Evolutionary conservation across 1,140 invertebrate species (phyloP), one percentile per base, ranked within the genome.

Genomic region (Meloidogyne hapla): DNA sequence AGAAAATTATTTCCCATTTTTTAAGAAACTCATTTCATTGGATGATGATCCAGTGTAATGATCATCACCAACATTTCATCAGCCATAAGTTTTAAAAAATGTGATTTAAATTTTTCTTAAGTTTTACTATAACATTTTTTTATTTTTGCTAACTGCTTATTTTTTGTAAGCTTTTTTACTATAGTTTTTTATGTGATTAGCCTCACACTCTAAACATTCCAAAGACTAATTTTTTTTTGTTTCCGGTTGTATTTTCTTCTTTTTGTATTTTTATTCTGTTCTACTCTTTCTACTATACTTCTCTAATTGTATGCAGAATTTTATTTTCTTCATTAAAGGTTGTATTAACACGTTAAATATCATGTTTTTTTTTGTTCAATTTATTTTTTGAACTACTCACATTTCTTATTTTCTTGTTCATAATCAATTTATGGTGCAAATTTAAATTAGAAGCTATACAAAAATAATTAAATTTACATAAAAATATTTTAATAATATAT

Each of bases 1-100:
- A n/a, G n/a, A n/a, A n/a, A 21, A 6, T n/a, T 56, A n/a, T n/a
- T 56, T 56, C 18, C 13, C 2, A 8, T 63, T 63, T 9, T 45
- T 70, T 70, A 42, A 65, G 71, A 15, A 56, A 25, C 71, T 73
- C 21, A 73, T 73, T 64, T 73, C 56, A 64, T 64, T 73, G 71
- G 48, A 28, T n/a, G 71, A 73, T 62, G n/a, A 18, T 23, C 25
- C 23, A 25, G 70, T 25, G 56, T 18, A 56, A 21, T 25, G 21
- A 18, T 45, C 42, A 15, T n/a, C 9, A 42, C 40, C 9, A 42
- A 2, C 13, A 13, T 42, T 42, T 42, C 1, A 13, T 9, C 40
- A 10, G 40, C 12, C 15, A 48, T 15, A 56, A 56, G n/a, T n/a
- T 56, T 56, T 5, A 56, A 56, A n/a, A 56, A 45, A 48, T 56